Conservation (phyloP, 2,888 invertebrate genomes). For the Eupithecia subfuscata region DNA sequence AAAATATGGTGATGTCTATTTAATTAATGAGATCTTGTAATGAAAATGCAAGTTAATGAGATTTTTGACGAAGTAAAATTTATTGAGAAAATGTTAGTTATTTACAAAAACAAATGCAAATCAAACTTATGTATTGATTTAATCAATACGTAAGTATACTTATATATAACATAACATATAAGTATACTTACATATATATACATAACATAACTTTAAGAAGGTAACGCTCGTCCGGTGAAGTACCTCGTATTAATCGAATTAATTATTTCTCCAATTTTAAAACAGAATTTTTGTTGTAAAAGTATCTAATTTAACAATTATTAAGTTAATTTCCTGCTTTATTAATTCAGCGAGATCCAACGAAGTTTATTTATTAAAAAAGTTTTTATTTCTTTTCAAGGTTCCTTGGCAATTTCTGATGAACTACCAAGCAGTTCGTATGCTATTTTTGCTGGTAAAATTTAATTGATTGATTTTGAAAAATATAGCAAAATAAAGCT, state of each 20-base stretch:
- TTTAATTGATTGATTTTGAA: no score
- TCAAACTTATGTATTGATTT: no score
- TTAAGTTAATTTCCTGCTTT: slow-evolving; percentile 12
- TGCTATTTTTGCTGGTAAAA: background rate
- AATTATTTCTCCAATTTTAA: background rate
- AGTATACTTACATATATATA: no score
- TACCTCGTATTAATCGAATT: background rate
- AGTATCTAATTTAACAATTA: slow-evolving; percentile 4
- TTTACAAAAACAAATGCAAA: background rate
- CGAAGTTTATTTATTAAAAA: slow-evolving; percentile 18
- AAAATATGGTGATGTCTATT: background rate
- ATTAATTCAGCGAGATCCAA: slow-evolving; percentile 8
- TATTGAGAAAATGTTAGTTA: background rate
- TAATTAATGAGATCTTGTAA: background rate
- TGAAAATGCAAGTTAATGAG: background rate
- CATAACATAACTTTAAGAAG: background rate
- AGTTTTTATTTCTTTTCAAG: background rate
- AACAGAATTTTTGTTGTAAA: background rate
- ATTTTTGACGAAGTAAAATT: background rate
- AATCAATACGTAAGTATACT: background rate
- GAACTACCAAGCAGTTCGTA: background rate
- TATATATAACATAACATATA: no score
- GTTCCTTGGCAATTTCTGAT: background rate
- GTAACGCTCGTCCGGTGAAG: background rate
- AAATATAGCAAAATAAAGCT: no score